Conservation (phyloP, 2,113 vertebrate genomes). For the Protobothrops flavoviridis region DNA sequence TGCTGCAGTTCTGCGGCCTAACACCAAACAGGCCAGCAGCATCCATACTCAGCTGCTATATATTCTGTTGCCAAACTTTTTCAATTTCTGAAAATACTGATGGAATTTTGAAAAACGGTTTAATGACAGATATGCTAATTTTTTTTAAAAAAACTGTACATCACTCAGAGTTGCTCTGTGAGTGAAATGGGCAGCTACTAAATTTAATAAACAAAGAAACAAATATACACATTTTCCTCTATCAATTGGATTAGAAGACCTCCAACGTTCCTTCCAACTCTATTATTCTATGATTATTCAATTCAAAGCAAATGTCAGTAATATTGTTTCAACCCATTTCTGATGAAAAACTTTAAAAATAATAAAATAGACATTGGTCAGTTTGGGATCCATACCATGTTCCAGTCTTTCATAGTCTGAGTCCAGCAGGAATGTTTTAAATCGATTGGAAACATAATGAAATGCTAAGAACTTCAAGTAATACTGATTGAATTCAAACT, state of each 20-base stretch:
- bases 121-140: not conserved
- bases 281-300: not conserved
- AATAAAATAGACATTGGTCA: constrained; percentile 23
- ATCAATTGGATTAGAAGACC: not conserved
- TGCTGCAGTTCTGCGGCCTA: no score
- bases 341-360: not conserved
- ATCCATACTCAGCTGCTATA: no score
- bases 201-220: no score
- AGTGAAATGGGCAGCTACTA: no score
- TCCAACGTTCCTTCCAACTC: not conserved
- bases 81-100: not conserved
- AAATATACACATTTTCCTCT: not conserved
- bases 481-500: constrained; percentile 99
- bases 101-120: not conserved
- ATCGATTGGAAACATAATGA: constrained; percentile 95
- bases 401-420: constrained; percentile 97
- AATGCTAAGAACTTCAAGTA: constrained; percentile 98
- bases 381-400: constrained; percentile 82
- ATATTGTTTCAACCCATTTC: not conserved
- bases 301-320: not conserved
- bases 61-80: no score
- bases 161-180: no score
- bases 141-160: not conserved
- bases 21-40: no score
- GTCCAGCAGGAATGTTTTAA: constrained; percentile 98